Base-by-base conservation (phyloP, 1,140 invertebrate species). In the Dendrolimus kikuchii region DNA sequence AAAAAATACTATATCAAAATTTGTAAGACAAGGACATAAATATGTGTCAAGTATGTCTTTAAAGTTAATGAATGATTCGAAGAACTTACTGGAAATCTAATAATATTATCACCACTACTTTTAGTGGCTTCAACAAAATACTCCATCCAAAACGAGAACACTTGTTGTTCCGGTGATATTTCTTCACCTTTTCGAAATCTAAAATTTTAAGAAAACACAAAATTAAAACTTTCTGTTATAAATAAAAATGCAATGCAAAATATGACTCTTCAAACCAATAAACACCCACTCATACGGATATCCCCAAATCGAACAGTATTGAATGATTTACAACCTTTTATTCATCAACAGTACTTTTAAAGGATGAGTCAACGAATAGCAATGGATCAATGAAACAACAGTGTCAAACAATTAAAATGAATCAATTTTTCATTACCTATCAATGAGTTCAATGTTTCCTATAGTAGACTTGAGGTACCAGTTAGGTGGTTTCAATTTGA, bases 381-480 rank as follows among this genome's bases (percentile, higher is more conserved):
- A 23, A 23, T 23, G 23, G 23, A 23, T 23, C 23, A 23, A 46
- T 45, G 44, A 45, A 4, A 5, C 6, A 8, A n/a, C n/a, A 45
- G 5, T 45, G 44, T 9, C 5, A 45, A 47, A 46, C 7, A 39
- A 49, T 53, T 42, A 41, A 40, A 51, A 51, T 52, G 5, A 5
- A 49, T n/a, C 43, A 53, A 40, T 9, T 47, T 46, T 42, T 58
- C 23, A 54, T 58, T 66, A 87, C 87, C 84, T 87, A 85, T 97
- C 95, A 77, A 99, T 99, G 7, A 99, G 88, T 64, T 94, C 92
- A 68, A 99, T 99, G 87, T 99, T 99, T 2, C 96, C 97, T 74
- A 99, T 96, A 10, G 98, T 99, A 1, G 97, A 99, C 81, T 99
- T 99, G 40, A 99, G 89, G 79, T 99, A 99, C 98, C 99, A 99